Conservation (phyloP, 2,113 vertebrate genomes). For the Rhineura floridana region DNA sequence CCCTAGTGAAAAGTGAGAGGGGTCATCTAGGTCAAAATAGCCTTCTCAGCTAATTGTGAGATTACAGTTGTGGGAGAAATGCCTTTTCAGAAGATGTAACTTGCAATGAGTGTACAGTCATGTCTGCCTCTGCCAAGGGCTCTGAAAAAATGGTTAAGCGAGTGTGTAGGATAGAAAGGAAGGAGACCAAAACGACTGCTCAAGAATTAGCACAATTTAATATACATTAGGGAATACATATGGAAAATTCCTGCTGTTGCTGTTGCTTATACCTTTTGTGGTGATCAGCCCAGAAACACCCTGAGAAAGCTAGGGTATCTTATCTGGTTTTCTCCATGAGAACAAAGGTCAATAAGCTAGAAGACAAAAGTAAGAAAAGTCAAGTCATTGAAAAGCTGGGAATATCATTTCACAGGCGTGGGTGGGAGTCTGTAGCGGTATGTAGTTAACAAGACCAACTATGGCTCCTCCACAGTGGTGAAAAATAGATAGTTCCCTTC, state of each 20-base stretch:
- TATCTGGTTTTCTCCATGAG: conserved; percentile 66
- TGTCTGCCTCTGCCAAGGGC: neutral
- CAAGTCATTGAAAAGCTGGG: conserved; percentile 11
- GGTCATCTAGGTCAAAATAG: too few relatives aligned
- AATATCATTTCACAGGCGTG: neutral
- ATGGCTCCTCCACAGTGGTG: neutral
- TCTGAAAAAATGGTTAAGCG: neutral
- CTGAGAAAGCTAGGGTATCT: conserved; percentile 72
- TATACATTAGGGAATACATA: conserved; percentile 4
- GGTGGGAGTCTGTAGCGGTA: neutral
- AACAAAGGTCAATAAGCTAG: conserved; percentile 75
- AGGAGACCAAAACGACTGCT: neutral
- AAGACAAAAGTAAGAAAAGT: neutral
- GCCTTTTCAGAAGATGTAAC: neutral
- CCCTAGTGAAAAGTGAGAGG: neutral
- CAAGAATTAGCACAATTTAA: neutral
- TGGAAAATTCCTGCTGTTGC: conserved; percentile 6
- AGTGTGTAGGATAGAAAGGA: neutral
- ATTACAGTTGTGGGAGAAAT: neutral
- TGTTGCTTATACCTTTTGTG: neutral
- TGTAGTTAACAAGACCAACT: neutral
- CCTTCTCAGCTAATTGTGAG: neutral
- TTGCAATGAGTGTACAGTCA: neutral
- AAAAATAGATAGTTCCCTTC: neutral
- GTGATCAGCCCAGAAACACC: conserved; percentile 67